Conservation (phyloP, 2,797 vertebrate genomes). For the Pipistrellus pygmaeus region DNA sequence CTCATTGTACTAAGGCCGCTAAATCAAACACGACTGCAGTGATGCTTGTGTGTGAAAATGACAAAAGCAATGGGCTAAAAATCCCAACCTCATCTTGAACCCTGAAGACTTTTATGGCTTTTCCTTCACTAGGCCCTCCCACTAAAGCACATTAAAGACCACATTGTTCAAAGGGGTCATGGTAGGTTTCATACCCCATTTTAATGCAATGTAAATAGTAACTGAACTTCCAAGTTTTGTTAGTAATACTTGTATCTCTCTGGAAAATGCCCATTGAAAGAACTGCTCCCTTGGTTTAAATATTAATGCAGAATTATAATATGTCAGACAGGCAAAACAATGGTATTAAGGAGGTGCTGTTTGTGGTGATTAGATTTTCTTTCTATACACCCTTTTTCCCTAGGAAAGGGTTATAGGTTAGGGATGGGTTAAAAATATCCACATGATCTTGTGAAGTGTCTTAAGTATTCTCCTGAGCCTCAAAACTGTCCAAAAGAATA, state of each 20-base stretch:
- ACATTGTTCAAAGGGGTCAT: slow-evolving; percentile 95
- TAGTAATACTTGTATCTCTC: slow-evolving; percentile 59
- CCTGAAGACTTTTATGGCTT: slow-evolving; percentile 91
- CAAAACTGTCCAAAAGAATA: slow-evolving; percentile 43
- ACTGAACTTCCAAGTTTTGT: slow-evolving; percentile 81
- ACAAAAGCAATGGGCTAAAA: slow-evolving; percentile 88
- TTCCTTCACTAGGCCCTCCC: slow-evolving; percentile 87
- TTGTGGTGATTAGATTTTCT: slow-evolving; percentile 50
- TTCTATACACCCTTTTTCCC: slow-evolving; percentile 21
- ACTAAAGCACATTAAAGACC: slow-evolving; percentile 92
- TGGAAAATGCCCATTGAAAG: slow-evolving; percentile 58
- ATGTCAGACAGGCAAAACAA: slow-evolving; percentile 25
- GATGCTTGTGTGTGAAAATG: slow-evolving; percentile 85
- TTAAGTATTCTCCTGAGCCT: slow-evolving; percentile 14
- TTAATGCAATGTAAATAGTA: slow-evolving; percentile 92
- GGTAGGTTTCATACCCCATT: slow-evolving; percentile 93
- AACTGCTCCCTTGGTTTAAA: slow-evolving; percentile 42
- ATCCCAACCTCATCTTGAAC: slow-evolving; percentile 94
- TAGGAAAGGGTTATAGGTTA: slow-evolving; percentile 23
- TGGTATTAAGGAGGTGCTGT: background rate
- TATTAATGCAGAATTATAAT: slow-evolving; percentile 58
- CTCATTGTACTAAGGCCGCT: slow-evolving; percentile 88
- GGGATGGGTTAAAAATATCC: slow-evolving; percentile 40
- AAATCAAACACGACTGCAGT: slow-evolving; percentile 89
- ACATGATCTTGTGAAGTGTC: background rate